phyloP scores from a whole-genome alignment of 2,888 invertebrate species.

The Carabus problematicus region DNA sequence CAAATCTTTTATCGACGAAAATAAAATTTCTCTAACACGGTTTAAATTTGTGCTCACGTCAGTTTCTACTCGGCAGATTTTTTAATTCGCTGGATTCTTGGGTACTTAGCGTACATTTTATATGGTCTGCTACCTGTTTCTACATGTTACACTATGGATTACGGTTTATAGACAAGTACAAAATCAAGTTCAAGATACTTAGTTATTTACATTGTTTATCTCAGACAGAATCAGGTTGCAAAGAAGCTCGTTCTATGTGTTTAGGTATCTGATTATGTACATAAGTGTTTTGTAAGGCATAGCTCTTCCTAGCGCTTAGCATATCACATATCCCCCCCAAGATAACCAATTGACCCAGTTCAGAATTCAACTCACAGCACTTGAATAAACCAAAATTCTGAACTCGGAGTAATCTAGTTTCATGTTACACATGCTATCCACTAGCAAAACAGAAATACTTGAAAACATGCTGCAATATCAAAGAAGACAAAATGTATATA shows the following conservation, averaged over 20 bases:
- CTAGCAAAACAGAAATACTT: no score
- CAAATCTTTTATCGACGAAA: constrained; percentile 9
- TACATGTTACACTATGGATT: no score
- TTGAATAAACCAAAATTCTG: constrained; percentile 20
- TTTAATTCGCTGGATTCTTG: no score
- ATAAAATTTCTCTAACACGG: not conserved
- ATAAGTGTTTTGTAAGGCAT: not conserved
- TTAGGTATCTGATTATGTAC: constrained; percentile 5
- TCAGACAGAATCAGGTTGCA: constrained; percentile 1
- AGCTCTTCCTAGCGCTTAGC: constrained; percentile 5
- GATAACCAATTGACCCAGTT: constrained; percentile 10
- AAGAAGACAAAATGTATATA: no score
- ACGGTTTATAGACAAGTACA: no score
- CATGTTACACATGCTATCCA: no score
- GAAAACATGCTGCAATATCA: no score
- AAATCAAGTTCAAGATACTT: no score
- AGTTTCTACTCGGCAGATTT: constrained; percentile 1
- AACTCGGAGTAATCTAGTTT: constrained; percentile 24
- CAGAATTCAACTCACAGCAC: constrained; percentile 5
- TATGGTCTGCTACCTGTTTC: no score
- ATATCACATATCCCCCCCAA: constrained; percentile 2
- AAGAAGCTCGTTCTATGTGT: constrained; percentile 9
- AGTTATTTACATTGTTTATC: constrained; percentile 3
- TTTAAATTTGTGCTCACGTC: not conserved
- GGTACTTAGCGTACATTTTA: no score